Base-by-base conservation (phyloP, 2,888 invertebrate species). In the Eupithecia subumbrata region DNA sequence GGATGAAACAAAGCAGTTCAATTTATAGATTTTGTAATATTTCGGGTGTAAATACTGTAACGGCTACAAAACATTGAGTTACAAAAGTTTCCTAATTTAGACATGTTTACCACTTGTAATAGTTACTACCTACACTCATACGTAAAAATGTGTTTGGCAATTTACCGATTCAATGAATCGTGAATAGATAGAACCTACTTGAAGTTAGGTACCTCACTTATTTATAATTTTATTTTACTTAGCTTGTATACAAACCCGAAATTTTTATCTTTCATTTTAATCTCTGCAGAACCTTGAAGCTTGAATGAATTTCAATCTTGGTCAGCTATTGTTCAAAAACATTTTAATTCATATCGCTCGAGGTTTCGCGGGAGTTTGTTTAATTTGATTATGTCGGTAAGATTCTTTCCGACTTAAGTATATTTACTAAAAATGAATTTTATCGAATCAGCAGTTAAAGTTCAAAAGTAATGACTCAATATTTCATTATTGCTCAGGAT, bases 301-400 rank as follows among this genome's bases (percentile, higher is more conserved):
- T 45, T 67, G 67, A 70, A 60, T 52, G 37, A 71, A 73, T 63
- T 71, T 73, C 67, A 76, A 71, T 76, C 48, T 73, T 71, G 67
- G 71, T 45, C 63, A 68, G 45, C 70, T 67, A 69, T 75, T 40
- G 70, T 60, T 34, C 25, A 71, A 72, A 73, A 71, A 69, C 18
- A 48, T 68, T 72, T 69, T 64, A 64, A 30, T 64, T 64, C 72
- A 72, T 73, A 71, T 63, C 45, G 67, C 76, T 73, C 56, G n/a
- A 76, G 73, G 67, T 67, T 68, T 52, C 60, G 60, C 60, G 37
- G 52, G 60, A 56, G 37, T 70, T 70, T 63, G 45, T 45, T 34
- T 16, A 63, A 63, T 14, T 63, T 63, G 63, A 63, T 56, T 22
- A 56, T 22, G n/a, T n/a, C 9, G 11, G 22, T 60, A 60, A 25